Conservation (phyloP, 1,140 invertebrate species). For the Drosophila pachea region DNA sequence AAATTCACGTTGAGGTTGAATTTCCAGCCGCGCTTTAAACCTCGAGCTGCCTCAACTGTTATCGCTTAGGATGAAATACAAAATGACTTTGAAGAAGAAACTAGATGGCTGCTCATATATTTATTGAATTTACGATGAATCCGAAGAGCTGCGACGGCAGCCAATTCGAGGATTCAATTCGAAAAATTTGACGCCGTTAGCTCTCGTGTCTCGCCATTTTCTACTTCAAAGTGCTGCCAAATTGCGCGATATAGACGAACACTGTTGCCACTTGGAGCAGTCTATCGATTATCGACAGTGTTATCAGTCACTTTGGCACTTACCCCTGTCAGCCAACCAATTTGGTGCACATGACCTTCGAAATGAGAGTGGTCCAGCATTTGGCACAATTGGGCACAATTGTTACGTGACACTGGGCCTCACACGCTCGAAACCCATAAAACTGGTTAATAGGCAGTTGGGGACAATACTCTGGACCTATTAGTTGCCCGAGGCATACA, state of each 20-base stretch:
- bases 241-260: constrained; percentile 49
- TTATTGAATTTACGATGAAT: constrained; percentile 66
- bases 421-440: constrained; percentile 1
- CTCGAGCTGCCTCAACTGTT: too few relatives aligned
- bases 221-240: constrained; percentile 34
- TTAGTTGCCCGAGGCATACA: background rate
- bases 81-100: background rate
- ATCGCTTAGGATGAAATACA: too few relatives aligned
- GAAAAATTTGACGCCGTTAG: constrained; percentile 37
- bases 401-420: constrained; percentile 50
- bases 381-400: constrained; percentile 59
- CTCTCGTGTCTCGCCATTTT: constrained; percentile 30
- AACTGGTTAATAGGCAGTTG: background rate
- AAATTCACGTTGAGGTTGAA: too few relatives aligned
- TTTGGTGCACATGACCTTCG: constrained; percentile 19
- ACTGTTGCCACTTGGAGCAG: constrained; percentile 26
- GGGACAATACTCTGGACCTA: background rate
- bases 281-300: constrained; percentile 62
- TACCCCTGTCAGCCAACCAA: constrained; percentile 5
- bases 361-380: constrained; percentile 49
- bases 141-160: constrained; percentile 15
- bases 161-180: constrained; percentile 1
- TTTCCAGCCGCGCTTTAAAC: too few relatives aligned
- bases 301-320: constrained; percentile 63
- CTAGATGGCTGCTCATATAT: constrained; percentile 48